Evolutionary conservation across 2,797 vertebrate genomes (phyloP), one percentile per base, ranked within the genome.

Genomic region (Loriculus beryllinus): DNA sequence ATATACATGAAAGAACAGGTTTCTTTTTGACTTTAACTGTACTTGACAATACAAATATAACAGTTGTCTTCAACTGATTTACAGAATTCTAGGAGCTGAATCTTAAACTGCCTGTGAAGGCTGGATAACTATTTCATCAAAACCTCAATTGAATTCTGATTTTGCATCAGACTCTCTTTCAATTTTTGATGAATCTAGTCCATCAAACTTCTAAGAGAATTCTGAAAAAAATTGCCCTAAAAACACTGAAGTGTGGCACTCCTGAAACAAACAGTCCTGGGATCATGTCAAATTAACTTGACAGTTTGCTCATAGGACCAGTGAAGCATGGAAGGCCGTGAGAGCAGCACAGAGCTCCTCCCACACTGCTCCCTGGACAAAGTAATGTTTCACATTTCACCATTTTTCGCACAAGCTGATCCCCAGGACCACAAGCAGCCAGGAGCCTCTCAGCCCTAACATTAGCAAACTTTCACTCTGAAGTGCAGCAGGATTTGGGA

Each of bases 401-500:
- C 7, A 5, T 7, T 9, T 9, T 18, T 3, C 69, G 26, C 20
- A 28, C 14, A 47, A 29, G 43, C 54, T 76, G 48, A 71, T 57
- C 37, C 15, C 49, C n/a, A 52, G 3, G 6, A 28, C 7, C 8
- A 2, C 31, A 45, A 21, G 22, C 10, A 76, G 20, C 26, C n/a
- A n/a, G 54, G 47, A 56, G 67, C 12, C 45, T 42, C 4, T 0
- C 56, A 69, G 14, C 6, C 18, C 33, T 63, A n/a, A 1, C 14
- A 49, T n/a, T 10, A 54, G 2, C 26, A 57, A 26, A 28, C 20
- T 35, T 62, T 74, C 67, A 28, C 25, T 12, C 23, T 21, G 7
- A 82, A 48, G 10, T 3, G 21, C 10, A 75, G 43, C 47, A 47
- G 29, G 39, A 52, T 9, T 28, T 52, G 12, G n/a, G 29, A 45